phyloP scores from a whole-genome alignment of 2,113 vertebrate genomes.

The Psammodynastes pulverulentus region DNA sequence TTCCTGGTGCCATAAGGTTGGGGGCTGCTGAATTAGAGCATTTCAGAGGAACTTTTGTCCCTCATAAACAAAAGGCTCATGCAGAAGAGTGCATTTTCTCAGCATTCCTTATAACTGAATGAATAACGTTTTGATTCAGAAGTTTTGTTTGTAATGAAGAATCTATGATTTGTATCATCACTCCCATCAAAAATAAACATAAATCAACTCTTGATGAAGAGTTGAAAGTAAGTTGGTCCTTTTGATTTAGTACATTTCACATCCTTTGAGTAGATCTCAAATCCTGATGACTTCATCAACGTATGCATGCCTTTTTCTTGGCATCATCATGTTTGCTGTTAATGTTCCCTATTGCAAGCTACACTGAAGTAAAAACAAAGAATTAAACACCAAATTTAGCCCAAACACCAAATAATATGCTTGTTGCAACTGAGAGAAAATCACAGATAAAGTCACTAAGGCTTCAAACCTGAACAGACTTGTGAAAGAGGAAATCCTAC shows the following conservation, averaged over 20 bases:
- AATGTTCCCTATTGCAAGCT: not conserved
- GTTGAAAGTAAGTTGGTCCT: not conserved
- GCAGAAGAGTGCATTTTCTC: not conserved
- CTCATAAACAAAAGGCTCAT: not conserved
- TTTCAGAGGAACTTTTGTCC: not conserved
- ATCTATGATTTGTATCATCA: not conserved
- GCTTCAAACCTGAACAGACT: not conserved
- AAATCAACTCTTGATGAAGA: not conserved
- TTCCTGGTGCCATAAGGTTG: too few species aligned
- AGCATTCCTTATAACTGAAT: not conserved
- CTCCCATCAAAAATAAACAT: not conserved
- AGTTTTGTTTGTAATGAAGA: too few species aligned
- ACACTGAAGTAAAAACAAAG: not conserved
- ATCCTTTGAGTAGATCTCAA: not conserved
- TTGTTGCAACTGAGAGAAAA: not conserved
- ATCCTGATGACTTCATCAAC: not conserved
- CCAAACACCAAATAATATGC: not conserved
- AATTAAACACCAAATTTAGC: not conserved
- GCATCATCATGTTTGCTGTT: not conserved
- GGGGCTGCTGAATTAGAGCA: not conserved
- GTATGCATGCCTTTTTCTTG: not conserved
- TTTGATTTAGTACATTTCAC: not conserved
- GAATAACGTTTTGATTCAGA: too few species aligned
- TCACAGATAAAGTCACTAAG: not conserved
- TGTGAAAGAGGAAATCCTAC: not conserved